Conservation (phyloP, 2,113 vertebrate genomes). For the Oenanthe melanoleuca region DNA sequence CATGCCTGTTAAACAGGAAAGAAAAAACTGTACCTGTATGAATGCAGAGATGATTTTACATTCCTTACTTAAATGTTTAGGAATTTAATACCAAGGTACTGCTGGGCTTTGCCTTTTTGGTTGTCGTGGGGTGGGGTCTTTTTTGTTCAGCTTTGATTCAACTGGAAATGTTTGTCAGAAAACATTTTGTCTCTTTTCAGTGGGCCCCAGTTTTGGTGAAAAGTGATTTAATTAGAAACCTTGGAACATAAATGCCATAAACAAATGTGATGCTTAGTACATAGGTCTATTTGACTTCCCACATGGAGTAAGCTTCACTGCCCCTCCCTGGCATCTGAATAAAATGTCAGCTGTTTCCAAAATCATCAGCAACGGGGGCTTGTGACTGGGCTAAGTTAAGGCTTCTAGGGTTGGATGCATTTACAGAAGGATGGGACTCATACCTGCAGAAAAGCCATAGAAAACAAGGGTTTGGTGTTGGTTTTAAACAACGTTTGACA, state of each 20-base stretch:
- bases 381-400: not conserved
- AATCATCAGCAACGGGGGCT: conserved; percentile 17
- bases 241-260: conserved; percentile 3
- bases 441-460: conserved; percentile 59
- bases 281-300: conserved; percentile 17
- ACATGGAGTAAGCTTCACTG: conserved; percentile 29
- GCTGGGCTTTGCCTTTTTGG: not conserved
- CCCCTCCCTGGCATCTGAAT: conserved; percentile 44
- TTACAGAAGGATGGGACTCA: conserved; percentile 52
- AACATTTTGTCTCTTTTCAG: conserved; percentile 15
- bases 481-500: conserved; percentile 23
- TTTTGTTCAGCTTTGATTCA: conserved; percentile 25
- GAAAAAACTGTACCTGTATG: conserved; percentile 21
- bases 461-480: conserved; percentile 11
- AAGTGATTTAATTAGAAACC: conserved; percentile 25
- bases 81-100: not conserved
- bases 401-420: conserved; percentile 41
- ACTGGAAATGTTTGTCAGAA: conserved; percentile 18
- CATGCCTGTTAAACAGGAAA: not conserved
- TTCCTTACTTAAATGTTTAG: conserved; percentile 34
- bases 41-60: conserved; percentile 31
- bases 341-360: conserved; percentile 44
- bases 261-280: not conserved
- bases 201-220: not conserved
- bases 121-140: not conserved